Percentiles rank a stretch among this genome's conserved stretches.
Conservation (phyloP, 2,888 invertebrate species). For the Tachystola acroxantha region DNA sequence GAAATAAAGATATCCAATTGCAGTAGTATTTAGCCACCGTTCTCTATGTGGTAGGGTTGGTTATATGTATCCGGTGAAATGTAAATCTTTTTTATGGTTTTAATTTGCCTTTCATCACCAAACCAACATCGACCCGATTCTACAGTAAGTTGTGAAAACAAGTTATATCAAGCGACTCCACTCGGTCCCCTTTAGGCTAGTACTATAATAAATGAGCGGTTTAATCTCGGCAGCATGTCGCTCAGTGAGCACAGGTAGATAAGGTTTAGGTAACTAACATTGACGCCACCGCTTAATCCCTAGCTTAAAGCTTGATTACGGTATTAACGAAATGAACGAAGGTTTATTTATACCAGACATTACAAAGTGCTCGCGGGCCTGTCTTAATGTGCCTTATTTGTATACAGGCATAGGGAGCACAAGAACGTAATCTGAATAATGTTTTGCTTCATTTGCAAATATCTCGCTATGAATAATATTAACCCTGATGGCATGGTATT, state of each 20-base stretch:
- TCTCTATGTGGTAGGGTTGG: no score
- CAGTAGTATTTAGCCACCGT: no score
- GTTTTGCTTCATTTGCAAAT: constrained; percentile 8
- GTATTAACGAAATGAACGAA: not conserved
- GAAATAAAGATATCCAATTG: no score
- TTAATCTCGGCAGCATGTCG: not conserved
- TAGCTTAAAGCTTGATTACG: not conserved
- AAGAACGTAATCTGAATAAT: constrained; percentile 6
- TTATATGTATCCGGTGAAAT: no score
- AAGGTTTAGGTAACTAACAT: constrained; percentile 6
- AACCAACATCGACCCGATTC: no score
- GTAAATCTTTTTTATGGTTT: no score
- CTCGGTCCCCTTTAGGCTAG: no score
- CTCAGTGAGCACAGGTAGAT: constrained; percentile 6
- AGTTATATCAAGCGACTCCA: no score
- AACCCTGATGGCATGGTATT: not conserved
- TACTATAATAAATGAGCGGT: not conserved
- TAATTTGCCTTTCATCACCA: no score
- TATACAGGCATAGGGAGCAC: not conserved
- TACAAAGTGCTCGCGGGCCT: not conserved
- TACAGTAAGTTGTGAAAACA: no score
- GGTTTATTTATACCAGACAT: not conserved
- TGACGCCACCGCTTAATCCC: constrained; percentile 5
- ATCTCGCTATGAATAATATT: constrained; percentile 5
- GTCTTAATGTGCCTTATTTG: constrained; percentile 1